Base-by-base conservation (phyloP, 2,797 vertebrate species). In the Centroberyx gerrardi region DNA sequence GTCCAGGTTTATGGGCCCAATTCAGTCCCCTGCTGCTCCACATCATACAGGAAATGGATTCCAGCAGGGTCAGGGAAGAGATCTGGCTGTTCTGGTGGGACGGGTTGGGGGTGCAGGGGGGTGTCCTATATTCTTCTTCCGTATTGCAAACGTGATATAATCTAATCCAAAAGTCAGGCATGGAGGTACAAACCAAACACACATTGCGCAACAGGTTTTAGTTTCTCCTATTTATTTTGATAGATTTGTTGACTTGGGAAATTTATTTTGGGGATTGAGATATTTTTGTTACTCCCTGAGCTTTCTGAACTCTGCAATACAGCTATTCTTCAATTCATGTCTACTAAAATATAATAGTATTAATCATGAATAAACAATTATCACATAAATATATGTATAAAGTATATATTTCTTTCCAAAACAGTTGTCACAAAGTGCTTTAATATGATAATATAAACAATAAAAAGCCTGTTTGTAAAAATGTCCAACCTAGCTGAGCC, bases 21-120 rank as follows among this genome's bases (percentile, higher is more conserved):
- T 66, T 28, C 6, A 46, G 63, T 31, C 56, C 8, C 36, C 46
- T 31, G 18, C 36, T 60, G 36, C n/a, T 42, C 58, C 44, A 27
- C 51, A 18, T 15, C 36, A 28, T 4, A 56, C 48, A 55, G 58
- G 51, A 62, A 68, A 62, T 48, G 40, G 29, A 54, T 48, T 62
- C 38, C 65, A 53, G 36, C 8, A 17, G 14, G 4, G 5, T 64
- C 15, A 31, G 40, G 42, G 13, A 27, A 59, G 29, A 12, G 17
- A 48, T 51, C 17, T 69, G 18, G 54, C 14, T 42, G 36, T 52
- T 38, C 29, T 38, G 29, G 18, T 55, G 15, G 36, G 12, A 48
- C 4, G 33, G 33, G 22, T 22, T 33, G 33, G 33, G 4, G 33
- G 4, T 33, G 33, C 33, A 33, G 48, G 29, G 22, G 22, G 22